phyloP scores from a whole-genome alignment of 2,888 invertebrate species.

The Prosapia bicincta region DNA sequence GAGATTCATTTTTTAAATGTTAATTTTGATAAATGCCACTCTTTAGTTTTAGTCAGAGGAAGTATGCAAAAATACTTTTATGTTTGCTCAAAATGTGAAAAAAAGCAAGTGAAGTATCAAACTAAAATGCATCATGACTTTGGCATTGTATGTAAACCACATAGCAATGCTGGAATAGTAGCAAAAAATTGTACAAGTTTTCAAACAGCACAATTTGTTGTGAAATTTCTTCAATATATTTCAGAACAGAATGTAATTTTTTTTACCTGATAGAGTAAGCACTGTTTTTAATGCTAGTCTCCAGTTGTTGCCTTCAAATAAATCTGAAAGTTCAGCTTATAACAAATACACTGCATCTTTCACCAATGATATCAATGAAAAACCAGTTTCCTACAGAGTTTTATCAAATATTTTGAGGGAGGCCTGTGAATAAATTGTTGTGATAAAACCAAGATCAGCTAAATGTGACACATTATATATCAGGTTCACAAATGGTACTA shows the following conservation, averaged over 20 bases:
- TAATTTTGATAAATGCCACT: no score
- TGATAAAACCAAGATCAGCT: slow-evolving; percentile 21
- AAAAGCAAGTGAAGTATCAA: no score
- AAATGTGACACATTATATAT: slow-evolving; percentile 18
- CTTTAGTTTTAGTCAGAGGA: no score
- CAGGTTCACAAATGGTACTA: slow-evolving; percentile 14
- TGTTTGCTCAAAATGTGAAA: no score
- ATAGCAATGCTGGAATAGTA: slow-evolving; percentile 3
- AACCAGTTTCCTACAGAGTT: slow-evolving; percentile 8
- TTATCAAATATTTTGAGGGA: slow-evolving; percentile 16
- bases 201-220: neutral
- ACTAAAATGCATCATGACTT: no score
- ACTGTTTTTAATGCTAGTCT: neutral
- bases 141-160: no score
- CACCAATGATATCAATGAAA: slow-evolving; percentile 13
- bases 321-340: neutral
- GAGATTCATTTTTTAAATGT: no score
- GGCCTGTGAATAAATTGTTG: slow-evolving; percentile 11
- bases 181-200: neutral
- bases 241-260: slow-evolving; percentile 11
- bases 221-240: slow-evolving; percentile 3
- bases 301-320: slow-evolving; percentile 11
- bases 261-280: neutral
- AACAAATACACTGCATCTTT: slow-evolving; percentile 19
- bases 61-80: no score